phyloP scores from a whole-genome alignment of 2,888 invertebrate species.

The Cephalotes varians region DNA sequence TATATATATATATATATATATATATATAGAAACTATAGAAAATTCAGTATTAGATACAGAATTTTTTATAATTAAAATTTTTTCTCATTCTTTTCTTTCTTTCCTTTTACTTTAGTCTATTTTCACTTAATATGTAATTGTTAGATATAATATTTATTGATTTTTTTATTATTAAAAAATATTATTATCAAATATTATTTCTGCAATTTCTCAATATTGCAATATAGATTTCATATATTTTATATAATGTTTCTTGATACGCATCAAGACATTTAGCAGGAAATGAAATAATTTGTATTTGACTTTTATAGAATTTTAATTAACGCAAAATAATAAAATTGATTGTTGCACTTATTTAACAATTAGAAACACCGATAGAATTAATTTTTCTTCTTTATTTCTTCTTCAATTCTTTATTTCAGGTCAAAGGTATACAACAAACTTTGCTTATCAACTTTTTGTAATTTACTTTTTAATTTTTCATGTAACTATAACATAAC shows the following conservation, averaged over 20 bases:
- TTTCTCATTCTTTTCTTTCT: background rate
- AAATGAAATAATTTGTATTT: background rate
- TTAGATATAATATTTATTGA: background rate
- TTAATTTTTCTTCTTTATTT: too few relatives aligned
- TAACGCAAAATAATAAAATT: background rate
- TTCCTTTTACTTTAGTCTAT: background rate
- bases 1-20: too few relatives aligned
- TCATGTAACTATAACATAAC: too few relatives aligned
- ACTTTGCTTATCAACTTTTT: too few relatives aligned
- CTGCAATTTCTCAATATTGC: background rate
- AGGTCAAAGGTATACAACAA: background rate
- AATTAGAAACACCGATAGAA: background rate
- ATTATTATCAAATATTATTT: background rate
- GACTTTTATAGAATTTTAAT: background rate
- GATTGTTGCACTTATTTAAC: constrained; percentile 3
- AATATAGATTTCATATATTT: background rate
- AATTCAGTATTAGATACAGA: background rate
- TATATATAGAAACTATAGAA: background rate
- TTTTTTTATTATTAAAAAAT: background rate
- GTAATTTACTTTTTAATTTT: too few relatives aligned
- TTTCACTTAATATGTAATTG: background rate
- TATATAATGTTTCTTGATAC: background rate
- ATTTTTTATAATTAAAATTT: background rate
- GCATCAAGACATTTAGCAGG: background rate
- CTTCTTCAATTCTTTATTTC: too few relatives aligned